Base-by-base conservation (phyloP, 2,797 vertebrate genomes). In the Miichthys miiuy region DNA sequence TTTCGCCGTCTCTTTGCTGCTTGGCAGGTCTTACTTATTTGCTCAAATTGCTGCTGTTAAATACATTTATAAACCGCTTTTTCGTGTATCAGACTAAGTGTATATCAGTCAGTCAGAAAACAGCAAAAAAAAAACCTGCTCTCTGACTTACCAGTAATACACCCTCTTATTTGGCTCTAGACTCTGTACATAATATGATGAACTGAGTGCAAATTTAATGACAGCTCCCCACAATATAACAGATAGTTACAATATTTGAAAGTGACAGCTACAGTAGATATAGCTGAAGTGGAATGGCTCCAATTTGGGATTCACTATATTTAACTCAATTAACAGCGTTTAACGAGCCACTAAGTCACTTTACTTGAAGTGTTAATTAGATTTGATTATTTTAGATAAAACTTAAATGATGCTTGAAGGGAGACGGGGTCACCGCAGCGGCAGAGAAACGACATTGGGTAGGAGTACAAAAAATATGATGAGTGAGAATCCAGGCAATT, bases 341-440 rank as follows among this genome's bases (percentile, higher is more conserved):
- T 66, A 83, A 79, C 48, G 3, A 86, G 83, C 69, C 76, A 50
- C 74, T 84, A 27, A 80, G 69, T 70, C 86, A 86, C 75, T 86
- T 88, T 66, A 75, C 82, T 81, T 72, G 56, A 81, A 85, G 84
- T 80, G 77, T 79, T 88, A 87, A 91, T 91, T 84, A 87, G 72
- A 68, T 89, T 78, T 68, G 79, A 88, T 91, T 77, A 73, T 89
- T 87, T 87, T 30, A 54, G 78, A 86, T 85, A 77, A 83, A 90
- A 82, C 83, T 87, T 77, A 79, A 88, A 86, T 79, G 82, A 86
- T 81, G 84, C 86, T 86, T 78, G 75, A 86, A 79, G 65, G 44
- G 71, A 84, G 72, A 64, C 52, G 3, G 62, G 70, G 81, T 90
- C 86, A 85, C 56, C 46, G 77, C 69, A 21, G 75, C 72, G 8